Evolutionary conservation across 92 coral and sea anemone genomes (phyloP).

Genomic region (Porites divaricata): DNA sequence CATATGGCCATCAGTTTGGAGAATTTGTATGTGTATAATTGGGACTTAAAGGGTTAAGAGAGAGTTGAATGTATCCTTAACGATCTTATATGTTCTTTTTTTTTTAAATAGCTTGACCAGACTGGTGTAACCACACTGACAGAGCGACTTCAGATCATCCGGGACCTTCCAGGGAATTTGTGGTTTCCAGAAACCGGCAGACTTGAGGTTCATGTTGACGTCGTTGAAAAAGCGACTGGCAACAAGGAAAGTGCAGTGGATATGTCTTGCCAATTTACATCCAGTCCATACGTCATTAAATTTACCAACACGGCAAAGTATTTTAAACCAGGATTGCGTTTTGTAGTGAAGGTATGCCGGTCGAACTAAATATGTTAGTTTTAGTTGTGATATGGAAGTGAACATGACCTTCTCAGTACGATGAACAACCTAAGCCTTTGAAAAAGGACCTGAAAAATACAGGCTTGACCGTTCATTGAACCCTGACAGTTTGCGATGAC

Average conservation of each 20-base stretch:
- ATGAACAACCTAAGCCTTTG: too few relatives aligned
- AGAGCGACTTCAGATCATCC: slow-evolving; percentile 34
- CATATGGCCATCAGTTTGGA: too few relatives aligned
- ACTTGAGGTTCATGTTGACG: slow-evolving; percentile 79
- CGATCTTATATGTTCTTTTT: neutral
- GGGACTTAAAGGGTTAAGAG: neutral
- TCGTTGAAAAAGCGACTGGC: slow-evolving; percentile 85
- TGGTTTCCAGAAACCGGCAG: slow-evolving; percentile 96
- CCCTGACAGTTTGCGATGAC: too few relatives aligned
- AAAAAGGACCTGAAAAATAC: too few relatives aligned
- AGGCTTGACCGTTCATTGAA: too few relatives aligned
- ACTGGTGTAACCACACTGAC: slow-evolving; percentile 28
- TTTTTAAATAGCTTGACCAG: slow-evolving; percentile 7
- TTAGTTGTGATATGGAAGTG: too few relatives aligned
- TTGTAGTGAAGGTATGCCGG: slow-evolving; percentile 74
- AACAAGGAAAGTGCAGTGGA: slow-evolving; percentile 70
- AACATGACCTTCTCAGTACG: too few relatives aligned
- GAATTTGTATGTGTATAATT: neutral
- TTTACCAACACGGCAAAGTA: slow-evolving; percentile 80
- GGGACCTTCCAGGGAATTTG: slow-evolving; percentile 41
- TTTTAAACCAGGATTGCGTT: slow-evolving; percentile 94
- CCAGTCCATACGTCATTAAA: slow-evolving; percentile 77
- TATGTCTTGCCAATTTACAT: slow-evolving; percentile 79
- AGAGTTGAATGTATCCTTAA: neutral
- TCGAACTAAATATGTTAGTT: neutral